Percentiles rank a stretch among this genome's conserved stretches.
Evolutionary conservation across 2,113 vertebrate species (phyloP).

Genomic region (Madoqua kirkii): DNA sequence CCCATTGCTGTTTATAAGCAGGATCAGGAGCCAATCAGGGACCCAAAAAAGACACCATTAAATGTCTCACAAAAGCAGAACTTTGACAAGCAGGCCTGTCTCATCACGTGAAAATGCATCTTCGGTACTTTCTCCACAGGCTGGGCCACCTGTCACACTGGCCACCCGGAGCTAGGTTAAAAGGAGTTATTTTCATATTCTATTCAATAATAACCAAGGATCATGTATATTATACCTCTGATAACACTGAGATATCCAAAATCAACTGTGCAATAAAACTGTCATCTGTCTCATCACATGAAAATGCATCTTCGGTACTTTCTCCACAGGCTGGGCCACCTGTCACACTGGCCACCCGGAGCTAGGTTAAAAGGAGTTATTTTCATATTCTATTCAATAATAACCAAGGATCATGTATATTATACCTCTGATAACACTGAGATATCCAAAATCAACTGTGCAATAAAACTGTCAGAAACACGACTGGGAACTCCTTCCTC

Average conservation of each 20-base stretch:
- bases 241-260: background rate
- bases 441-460: background rate
- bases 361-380: background rate
- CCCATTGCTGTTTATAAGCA: background rate
- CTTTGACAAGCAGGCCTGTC: background rate
- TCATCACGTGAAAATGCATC: background rate
- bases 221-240: background rate
- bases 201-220: background rate
- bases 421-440: background rate
- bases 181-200: background rate
- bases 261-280: background rate
- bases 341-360: background rate
- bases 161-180: background rate
- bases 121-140: background rate
- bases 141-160: background rate
- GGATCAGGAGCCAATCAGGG: background rate
- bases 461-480: background rate
- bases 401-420: background rate
- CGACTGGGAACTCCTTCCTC: background rate
- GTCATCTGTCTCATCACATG: background rate
- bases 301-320: background rate
- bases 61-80: background rate
- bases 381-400: background rate
- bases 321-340: background rate
- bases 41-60: background rate